These are phyloP conservation scores for Loriculus beryllinus DNA, from an alignment of 2,797 vertebrate genomes.

Conservation along the genomic window DNA sequence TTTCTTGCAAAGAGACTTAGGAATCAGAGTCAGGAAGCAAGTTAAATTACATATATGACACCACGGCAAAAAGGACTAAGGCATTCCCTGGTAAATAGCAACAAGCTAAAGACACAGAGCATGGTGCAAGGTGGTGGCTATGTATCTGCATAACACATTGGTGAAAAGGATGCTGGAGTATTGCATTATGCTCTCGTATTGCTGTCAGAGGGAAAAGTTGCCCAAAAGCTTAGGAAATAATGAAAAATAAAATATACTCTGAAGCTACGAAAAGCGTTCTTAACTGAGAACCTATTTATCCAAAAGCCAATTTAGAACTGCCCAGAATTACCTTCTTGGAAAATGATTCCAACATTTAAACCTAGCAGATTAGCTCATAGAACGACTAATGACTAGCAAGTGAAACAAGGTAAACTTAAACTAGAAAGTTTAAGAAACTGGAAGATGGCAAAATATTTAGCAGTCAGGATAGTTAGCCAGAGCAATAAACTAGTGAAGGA, in stretches of 20 bases:
- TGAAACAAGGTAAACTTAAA: background rate
- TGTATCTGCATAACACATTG: background rate
- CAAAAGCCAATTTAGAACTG: background rate
- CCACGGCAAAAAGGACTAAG: background rate
- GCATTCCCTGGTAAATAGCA: background rate
- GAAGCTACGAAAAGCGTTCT: background rate
- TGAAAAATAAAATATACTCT: background rate
- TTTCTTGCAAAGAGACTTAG: background rate
- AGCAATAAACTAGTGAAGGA: background rate
- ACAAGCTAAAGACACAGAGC: background rate
- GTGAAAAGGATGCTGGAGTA: background rate
- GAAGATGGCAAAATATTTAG: background rate
- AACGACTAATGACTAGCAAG: background rate
- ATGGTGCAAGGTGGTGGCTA: rapidly evolving
- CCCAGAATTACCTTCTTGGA: background rate
- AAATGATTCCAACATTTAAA: background rate
- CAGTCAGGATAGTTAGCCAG: background rate
- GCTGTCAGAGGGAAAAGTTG: background rate
- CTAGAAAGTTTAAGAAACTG: background rate
- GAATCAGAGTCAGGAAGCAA: background rate
- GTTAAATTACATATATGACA: background rate
- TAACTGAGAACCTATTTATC: background rate
- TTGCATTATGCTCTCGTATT: background rate
- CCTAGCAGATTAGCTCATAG: background rate
- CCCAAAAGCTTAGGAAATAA: background rate